Evolutionary conservation across 2,113 vertebrate species (phyloP), one percentile per base, ranked within the genome.

Genomic region (Cyprinodon tularosa): DNA sequence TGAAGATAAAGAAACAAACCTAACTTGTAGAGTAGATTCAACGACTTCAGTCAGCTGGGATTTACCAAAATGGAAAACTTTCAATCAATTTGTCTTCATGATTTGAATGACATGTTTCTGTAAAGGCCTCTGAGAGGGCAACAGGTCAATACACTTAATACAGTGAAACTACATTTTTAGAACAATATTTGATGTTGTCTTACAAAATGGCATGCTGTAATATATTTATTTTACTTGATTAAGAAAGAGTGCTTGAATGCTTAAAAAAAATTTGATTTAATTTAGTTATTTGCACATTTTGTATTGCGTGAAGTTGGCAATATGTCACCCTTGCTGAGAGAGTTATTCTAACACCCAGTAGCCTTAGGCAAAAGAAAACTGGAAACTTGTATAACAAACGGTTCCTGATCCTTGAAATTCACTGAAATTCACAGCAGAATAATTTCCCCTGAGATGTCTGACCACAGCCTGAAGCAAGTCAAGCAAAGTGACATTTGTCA

Each of bases 401-500:
- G 59, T 76, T 74, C 80, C 68, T 37, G 38, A 70, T 81, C 62
- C 59, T 72, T 70, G 81, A 83, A 89, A 90, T 80, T 84, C 84
- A 80, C 63, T 63, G 78, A 81, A 88, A 91, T 82, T 87, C 88
- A 86, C 77, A 77, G 84, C 86, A 86, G 86, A 84, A 75, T 86
- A 87, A 91, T 91, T 90, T 90, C 90, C 85, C 83, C 68, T 36
- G 85, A 69, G 90, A 78, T 2, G 5, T 64, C 57, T 78, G 83
- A 86, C 81, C 80, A 12, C 2, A 40, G 66, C 66, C 78, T 68
- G 79, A 70, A 86, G 83, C 83, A 74, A 86, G 76, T 71, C 83
- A 81, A 83, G 75, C 83, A 74, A 85, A 84, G 81, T 88, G 77
- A 80, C 86, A 87, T 84, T 83, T 87, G 90, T 91, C 88, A 90